Evolutionary conservation across 2,113 vertebrate genomes (phyloP).

Genomic region (Fukomys damarensis): DNA sequence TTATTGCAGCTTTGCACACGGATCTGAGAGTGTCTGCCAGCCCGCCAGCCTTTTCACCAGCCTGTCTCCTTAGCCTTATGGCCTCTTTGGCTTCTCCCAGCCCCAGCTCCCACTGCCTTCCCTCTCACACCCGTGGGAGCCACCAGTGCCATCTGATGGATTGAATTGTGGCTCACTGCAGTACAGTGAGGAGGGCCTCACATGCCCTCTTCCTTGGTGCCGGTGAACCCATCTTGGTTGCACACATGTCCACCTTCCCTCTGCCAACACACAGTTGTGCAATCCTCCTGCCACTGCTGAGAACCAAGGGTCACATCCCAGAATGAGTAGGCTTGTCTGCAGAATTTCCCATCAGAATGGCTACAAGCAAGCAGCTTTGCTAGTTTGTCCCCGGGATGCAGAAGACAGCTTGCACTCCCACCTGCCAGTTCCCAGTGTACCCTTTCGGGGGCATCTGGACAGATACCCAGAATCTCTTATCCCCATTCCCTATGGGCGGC

Average conservation of each 20-base stretch:
- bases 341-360: slow-evolving; percentile 15
- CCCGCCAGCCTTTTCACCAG: slow-evolving; percentile 69
- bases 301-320: neutral
- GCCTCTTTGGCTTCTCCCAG: slow-evolving; percentile 41
- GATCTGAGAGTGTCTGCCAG: slow-evolving; percentile 62
- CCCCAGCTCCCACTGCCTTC: neutral
- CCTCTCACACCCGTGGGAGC: neutral
- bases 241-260: neutral
- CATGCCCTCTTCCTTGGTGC: neutral
- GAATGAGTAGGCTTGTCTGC: neutral
- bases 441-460: slow-evolving; percentile 24
- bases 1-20: slow-evolving; percentile 79
- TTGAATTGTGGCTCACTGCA: neutral
- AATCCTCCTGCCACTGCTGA: neutral
- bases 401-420: neutral
- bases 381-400: neutral
- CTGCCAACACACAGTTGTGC: neutral
- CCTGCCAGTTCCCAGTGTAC: neutral
- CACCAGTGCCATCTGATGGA: neutral
- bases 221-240: neutral
- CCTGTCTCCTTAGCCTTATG: slow-evolving; percentile 70
- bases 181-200: neutral
- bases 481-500: neutral
- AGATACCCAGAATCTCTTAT: slow-evolving; percentile 37
- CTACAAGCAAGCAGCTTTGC: neutral